Conservation (phyloP, 2,888 invertebrate genomes). For the Antitype chi region DNA sequence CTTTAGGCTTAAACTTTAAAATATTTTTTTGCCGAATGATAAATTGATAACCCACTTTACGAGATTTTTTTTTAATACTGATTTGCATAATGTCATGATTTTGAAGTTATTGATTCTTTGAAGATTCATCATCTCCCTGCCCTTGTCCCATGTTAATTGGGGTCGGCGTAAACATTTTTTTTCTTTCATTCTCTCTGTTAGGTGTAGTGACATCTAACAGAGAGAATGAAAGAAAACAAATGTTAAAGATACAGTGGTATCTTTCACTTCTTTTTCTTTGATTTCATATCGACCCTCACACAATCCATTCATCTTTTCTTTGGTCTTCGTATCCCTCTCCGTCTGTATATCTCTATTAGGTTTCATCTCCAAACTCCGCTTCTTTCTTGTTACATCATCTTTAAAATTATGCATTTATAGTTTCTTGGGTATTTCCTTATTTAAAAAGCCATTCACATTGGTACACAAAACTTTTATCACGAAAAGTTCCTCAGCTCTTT, state of each 20-base stretch:
- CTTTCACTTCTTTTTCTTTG: neutral
- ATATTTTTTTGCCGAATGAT: neutral
- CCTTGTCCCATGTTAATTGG: neutral
- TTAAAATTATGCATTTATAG: neutral
- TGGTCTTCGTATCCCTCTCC: neutral
- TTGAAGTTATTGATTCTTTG: no score
- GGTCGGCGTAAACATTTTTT: neutral
- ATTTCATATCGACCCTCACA: neutral
- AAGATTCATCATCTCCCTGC: neutral
- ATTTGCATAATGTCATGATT: neutral
- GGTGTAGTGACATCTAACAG: no score
- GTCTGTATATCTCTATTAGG: no score
- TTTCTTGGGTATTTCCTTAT: no score
- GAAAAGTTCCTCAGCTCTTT: neutral
- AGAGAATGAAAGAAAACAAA: no score
- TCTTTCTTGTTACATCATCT: neutral
- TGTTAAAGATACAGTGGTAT: no score
- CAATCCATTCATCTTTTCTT: neutral
- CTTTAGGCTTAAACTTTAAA: neutral
- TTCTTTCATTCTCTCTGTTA: neutral
- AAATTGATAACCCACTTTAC: neutral
- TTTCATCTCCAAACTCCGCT: neutral
- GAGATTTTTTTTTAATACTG: neutral
- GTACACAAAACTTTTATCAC: neutral
- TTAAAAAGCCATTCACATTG: neutral